These are phyloP conservation scores for Tenebrio molitor DNA, from an alignment of 1,140 invertebrate species.

Conservation along the genomic window DNA sequence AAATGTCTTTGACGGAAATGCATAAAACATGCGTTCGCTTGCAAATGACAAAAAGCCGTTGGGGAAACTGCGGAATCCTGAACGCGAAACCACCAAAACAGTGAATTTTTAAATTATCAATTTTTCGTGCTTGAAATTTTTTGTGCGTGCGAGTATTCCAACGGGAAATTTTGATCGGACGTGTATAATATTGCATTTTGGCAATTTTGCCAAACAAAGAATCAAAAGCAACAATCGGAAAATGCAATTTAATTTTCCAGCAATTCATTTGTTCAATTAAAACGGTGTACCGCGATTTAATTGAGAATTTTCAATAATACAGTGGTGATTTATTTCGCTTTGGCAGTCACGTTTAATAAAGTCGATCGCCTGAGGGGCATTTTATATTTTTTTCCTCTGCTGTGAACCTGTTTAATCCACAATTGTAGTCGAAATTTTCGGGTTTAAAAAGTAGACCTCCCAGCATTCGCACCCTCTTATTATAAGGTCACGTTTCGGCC, in stretches of 20 bases:
- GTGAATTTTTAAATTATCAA: too few species aligned
- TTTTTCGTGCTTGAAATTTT: too few species aligned
- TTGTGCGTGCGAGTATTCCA: too few species aligned
- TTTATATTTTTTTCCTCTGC: not conserved
- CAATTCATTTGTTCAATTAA: conserved; percentile 44
- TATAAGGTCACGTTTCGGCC: conserved; percentile 32
- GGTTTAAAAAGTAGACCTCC: conserved; percentile 3
- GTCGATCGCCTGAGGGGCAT: not conserved
- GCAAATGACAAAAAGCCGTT: too few species aligned
- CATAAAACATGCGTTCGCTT: too few species aligned
- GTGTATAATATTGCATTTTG: too few species aligned
- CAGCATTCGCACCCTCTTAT: conserved; percentile 16
- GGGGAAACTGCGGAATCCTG: too few species aligned
- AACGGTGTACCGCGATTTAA: conserved; percentile 6
- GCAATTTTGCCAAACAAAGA: conserved; percentile 12
- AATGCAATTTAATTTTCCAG: conserved; percentile 37
- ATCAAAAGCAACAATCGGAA: not conserved
- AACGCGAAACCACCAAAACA: too few species aligned
- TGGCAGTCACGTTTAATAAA: conserved; percentile 1
- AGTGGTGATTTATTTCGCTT: not conserved
- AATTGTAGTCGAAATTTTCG: not conserved
- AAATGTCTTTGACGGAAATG: too few species aligned
- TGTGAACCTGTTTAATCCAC: not conserved
- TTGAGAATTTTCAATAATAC: conserved; percentile 17
- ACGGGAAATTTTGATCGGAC: too few species aligned